Percentiles rank a stretch among this genome's conserved stretches.
Conservation (phyloP, 2,888 invertebrate species). For the Pherbina coryleti region DNA sequence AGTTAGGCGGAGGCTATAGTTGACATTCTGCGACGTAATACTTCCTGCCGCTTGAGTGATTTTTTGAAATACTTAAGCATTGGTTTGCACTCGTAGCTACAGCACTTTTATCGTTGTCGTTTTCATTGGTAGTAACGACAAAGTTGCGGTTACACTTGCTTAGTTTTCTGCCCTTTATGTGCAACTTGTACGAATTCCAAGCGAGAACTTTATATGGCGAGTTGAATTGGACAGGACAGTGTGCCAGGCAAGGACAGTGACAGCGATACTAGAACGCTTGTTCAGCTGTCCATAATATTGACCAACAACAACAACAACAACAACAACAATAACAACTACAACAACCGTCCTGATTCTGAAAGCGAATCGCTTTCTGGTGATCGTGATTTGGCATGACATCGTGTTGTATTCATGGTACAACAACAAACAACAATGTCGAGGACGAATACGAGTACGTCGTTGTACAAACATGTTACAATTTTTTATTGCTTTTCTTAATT, state of each 20-base stretch:
- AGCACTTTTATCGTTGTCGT: not conserved
- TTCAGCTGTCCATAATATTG: not conserved
- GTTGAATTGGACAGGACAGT: too few relatives aligned
- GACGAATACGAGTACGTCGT: not conserved
- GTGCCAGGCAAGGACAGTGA: not conserved
- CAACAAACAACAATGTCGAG: slow-evolving; percentile 4
- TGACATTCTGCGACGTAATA: slow-evolving; percentile 34
- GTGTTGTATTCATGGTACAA: slow-evolving; percentile 51
- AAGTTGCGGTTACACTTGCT: not conserved
- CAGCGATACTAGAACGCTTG: not conserved
- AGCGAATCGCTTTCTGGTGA: slow-evolving; percentile 47
- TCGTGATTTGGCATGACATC: slow-evolving; percentile 67
- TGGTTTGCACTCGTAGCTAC: not conserved
- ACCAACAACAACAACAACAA: too few relatives aligned
- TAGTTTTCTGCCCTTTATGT: not conserved
- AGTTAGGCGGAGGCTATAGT: not conserved
- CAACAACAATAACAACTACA: not conserved
- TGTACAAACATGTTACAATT: slow-evolving; percentile 37
- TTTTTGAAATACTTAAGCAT: slow-evolving; percentile 31
- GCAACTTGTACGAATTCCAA: not conserved
- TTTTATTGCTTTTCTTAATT: slow-evolving; percentile 19
- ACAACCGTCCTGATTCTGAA: slow-evolving; percentile 2
- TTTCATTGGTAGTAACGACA: slow-evolving; percentile 20
- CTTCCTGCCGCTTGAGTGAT: slow-evolving; percentile 47
- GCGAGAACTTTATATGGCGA: not conserved